Evolutionary conservation across 2,888 invertebrate species (phyloP), one percentile per base, ranked within the genome.

Genomic region (Capitulum mitella): DNA sequence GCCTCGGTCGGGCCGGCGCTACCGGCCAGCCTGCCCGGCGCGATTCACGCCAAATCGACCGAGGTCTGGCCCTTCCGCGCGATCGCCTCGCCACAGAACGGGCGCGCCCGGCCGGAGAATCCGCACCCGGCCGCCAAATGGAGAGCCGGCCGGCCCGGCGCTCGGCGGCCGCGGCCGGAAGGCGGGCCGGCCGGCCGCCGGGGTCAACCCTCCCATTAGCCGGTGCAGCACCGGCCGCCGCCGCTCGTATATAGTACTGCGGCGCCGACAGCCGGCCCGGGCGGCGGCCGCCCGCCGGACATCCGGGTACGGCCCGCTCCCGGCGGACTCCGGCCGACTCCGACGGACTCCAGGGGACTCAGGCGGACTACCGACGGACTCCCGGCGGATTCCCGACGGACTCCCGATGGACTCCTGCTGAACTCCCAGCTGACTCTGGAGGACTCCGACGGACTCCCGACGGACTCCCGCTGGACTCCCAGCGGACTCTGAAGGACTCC

Each of bases 151-250:
- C 43, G 43, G 43, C 43, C 6, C 6, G 43, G 43, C 43, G 43
- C 43, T 12, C 43, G 43, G n/a, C n/a, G n/a, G 43, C 43, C 12
- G 43, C 43, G 43, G 43, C 43, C 43, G 43, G 43, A 43, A 43
- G 43, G 6, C 43, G 51, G 51, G 51, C 22, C 16, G 51, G 51
- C 22, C 19, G 19, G 22, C 19, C 22, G 26, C 58, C 10, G 58
- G 29, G 58, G 58, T 58, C 58, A 58, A 58, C n/a, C 29, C n/a
- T 58, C 58, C 58, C 58, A 58, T 58, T 58, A 58, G n/a, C 58
- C 29, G 58, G 29, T 58, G 58, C 58, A 58, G 10, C 29, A 29
- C 58, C 58, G 58, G 26, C 58, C 10, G n/a, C 54, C 6, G 54
- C 29, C 10, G 58, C n/a, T 29, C n/a, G 58, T 58, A 58, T 26